Conservation (phyloP, 2,888 invertebrate species). For the Leucozona laternaria region DNA sequence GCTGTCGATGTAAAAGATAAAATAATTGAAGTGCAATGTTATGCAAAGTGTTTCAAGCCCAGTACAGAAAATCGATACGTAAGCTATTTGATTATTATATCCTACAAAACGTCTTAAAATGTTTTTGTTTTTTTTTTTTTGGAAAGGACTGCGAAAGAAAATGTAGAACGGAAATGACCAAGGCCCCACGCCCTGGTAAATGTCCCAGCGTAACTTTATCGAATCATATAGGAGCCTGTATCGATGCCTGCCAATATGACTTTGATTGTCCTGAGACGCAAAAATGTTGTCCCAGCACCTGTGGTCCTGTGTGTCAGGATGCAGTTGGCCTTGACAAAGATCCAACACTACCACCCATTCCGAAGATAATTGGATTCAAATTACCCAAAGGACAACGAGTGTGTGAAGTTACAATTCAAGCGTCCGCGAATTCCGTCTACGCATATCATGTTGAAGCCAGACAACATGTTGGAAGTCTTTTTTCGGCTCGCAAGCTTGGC, state of each 20-base stretch:
- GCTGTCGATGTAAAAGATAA: constrained; percentile 81
- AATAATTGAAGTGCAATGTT: constrained; percentile 81
- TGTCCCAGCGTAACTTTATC: constrained; percentile 79
- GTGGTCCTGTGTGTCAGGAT: constrained; percentile 88
- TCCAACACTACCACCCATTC: constrained; percentile 87
- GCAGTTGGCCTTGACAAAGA: constrained; percentile 84
- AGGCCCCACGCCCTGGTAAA: constrained; percentile 79
- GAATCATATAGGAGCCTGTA: constrained; percentile 78
- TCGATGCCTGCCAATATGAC: constrained; percentile 84
- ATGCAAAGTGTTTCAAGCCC: constrained; percentile 79
- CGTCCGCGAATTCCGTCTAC: constrained; percentile 79
- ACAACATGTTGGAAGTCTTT: constrained; percentile 88
- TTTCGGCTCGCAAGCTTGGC: constrained; percentile 87
- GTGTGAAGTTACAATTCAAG: constrained; percentile 84
- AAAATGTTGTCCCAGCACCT: constrained; percentile 88
- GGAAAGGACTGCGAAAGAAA: constrained; percentile 78
- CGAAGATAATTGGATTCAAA: constrained; percentile 86
- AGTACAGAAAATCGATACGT: constrained; percentile 55
- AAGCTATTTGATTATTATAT: constrained; percentile 2
- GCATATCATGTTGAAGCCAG: constrained; percentile 87
- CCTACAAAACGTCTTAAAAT: background rate
- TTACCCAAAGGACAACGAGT: constrained; percentile 84
- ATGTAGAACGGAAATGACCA: constrained; percentile 80
- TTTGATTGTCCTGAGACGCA: constrained; percentile 88
- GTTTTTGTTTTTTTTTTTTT: too few species aligned